Evolutionary conservation across 1,140 invertebrate genomes (phyloP), one percentile per base, ranked within the genome.

Genomic region (Magallana gigas): DNA sequence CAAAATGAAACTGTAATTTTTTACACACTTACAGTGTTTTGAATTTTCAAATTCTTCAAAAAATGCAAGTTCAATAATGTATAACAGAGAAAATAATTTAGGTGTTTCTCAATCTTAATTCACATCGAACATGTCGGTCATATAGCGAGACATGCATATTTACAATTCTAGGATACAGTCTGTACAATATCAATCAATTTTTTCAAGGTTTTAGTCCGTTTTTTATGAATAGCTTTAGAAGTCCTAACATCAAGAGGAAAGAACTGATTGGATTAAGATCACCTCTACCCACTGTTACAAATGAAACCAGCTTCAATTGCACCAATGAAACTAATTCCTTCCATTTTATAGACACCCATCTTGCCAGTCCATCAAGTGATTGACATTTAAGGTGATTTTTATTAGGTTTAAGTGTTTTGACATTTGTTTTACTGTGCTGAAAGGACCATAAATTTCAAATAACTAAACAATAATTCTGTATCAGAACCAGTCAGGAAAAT

Each of bases 391-490:
- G 18, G 64, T 11, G 7, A 23, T 8, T 18, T 16, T 71, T 23
- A 23, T 12, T 71, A 18, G n/a, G 23, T 18, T 71, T 71, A 23
- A 71, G 64, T 23, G 18, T 8, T 71, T 71, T 71, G 64, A 71
- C 23, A 71, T 71, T 71, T 71, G 64, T 71, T 71, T 64, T 71
- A 71, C 23, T 18, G 62, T 36, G 23, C 64, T 71, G 64, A 71
- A 71, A 71, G n/a, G 18, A 18, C 18, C 16, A 71, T 36, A 71
- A 71, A 71, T 23, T 18, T 71, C 64, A 71, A 71, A 71, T 71
- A 71, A 71, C 18, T 23, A 29, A 71, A 71, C 64, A 71, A 71
- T 71, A n/a, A 71, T 71, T 71, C 36, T 71, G 64, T 29, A 64
- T 8, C 14, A 64, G 60, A 71, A 23, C 64, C 64, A 71, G 18